Base-by-base conservation (phyloP, 1,140 invertebrate species). In the Lasaia peninsularis region DNA sequence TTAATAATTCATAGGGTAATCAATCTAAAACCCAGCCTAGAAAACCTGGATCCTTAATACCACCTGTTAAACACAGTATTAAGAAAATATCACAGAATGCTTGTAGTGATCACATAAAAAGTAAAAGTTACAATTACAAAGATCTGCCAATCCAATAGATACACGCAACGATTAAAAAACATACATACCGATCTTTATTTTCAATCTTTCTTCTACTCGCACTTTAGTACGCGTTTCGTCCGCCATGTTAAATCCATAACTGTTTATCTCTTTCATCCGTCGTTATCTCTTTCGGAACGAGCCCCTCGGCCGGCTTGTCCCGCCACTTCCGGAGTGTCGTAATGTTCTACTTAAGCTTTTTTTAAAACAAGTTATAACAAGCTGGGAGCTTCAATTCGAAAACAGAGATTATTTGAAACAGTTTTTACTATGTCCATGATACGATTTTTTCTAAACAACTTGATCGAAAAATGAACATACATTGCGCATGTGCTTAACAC, bases 131-230 rank as follows among this genome's bases (percentile, higher is more conserved):
- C 9, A 20, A 11, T 21, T 20, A n/a, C 11, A 20, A 48, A 48
- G n/a, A 10, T 21, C 20, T 10, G 10, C 11, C 20, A 21, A 21
- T n/a, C 10, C 28, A 52, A 56, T 50, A 52, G 35, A 44, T 50
- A 54, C 32, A 11, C 50, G 34, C 51, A 65, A 61, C 51, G 51
- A 11, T 16, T 48, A 50, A 62, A 73, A 73, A 68, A 51, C 56
- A 58, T 89, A 92, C 93, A 88, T 92, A 95, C 95, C 95, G 80
- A 96, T 95, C 93, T 95, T 96, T 81, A 95, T 95, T 93, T 94
- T 95, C 88, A 96, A 92, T 89, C 94, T 92, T 92, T 96, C 94
- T 88, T 94, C 94, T 90, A 95, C 92, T 91, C 95, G 93, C 90
- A 95, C 94, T 92, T 94, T 93, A 48, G 44, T 48, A 92, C 92